Base-by-base conservation (phyloP, 2,888 invertebrate genomes). In the Eristalinus sepulchralis region DNA sequence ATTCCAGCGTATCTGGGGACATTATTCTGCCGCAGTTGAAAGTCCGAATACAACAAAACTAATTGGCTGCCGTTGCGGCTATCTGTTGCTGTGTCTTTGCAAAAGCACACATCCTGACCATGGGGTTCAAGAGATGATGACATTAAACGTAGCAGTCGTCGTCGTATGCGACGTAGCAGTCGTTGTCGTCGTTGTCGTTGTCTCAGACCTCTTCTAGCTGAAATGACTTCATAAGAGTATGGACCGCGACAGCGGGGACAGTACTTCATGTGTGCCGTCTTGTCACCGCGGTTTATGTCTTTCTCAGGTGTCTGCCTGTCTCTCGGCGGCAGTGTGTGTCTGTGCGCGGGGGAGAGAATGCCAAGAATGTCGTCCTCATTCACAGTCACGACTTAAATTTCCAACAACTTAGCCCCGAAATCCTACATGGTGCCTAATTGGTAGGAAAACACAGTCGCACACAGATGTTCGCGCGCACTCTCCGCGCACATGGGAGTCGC, bases 21-120 rank as follows among this genome's bases (percentile, higher is more conserved):
- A 81, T 85, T 82, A 72, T 59, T 86, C 71, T 67, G 24, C 33
- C 34, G 67, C 73, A 70, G 73, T 82, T 78, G 78, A 68, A 73
- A 86, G 68, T 70, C 77, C 66, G 11, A 70, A 36, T 78, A 86
- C 78, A 86, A 86, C 78, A 68, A 86, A 86, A 83, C 86, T 86
- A 86, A 86, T 86, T 86, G 86, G 83, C 86, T 86, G 83, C 86
- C 75, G 66, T 57, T 31, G 78, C 70, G 77, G 83, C 70, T 86
- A 82, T 86, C 82, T 79, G 27, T 47, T 75, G 57, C 47, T 17
- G 47, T 47, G 47, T 47, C 47, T 47, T 47, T 47, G 47, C 47
- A 47, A 47, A 47, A 47, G 72, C 71, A 67, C 31, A 80, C 81
- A 83, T 83, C 83, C 83, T 83, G 78, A 81, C 76, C 67, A 68